These are phyloP conservation scores for Pongo pygmaeus DNA, from an alignment of 2,113 vertebrate species.

Conservation along the genomic window DNA sequence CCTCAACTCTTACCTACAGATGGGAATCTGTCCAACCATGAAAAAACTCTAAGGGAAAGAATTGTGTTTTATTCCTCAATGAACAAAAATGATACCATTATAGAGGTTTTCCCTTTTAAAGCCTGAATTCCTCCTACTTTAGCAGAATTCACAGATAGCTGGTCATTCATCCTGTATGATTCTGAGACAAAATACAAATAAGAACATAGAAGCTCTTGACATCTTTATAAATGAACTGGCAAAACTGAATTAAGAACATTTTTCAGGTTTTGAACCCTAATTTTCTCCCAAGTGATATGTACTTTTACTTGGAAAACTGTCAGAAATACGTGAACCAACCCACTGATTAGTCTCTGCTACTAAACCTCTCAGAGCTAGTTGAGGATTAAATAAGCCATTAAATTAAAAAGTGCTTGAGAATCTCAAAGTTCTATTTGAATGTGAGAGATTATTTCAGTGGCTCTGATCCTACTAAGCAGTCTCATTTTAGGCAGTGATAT, in stretches of 20 bases:
- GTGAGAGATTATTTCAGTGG: not conserved
- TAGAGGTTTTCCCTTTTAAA: not conserved
- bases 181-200: not conserved
- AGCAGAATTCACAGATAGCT: not conserved
- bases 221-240: not conserved
- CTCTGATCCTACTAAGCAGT: not conserved
- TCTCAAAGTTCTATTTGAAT: not conserved
- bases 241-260: not conserved
- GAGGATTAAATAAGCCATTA: not conserved
- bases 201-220: not conserved
- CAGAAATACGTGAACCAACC: not conserved
- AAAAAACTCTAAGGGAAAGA: not conserved
- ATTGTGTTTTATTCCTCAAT: not conserved
- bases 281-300: not conserved
- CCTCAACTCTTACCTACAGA: not conserved
- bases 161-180: not conserved
- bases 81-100: not conserved
- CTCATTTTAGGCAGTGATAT: not conserved
- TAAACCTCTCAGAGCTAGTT: not conserved
- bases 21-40: not conserved
- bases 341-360: not conserved
- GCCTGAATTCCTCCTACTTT: not conserved
- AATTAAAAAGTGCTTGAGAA: not conserved
- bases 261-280: slow-evolving; percentile 28
- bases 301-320: slow-evolving; percentile 27